A percentile compares a stretch with the other conserved stretches of the same genome.
Evolutionary conservation across 2,888 invertebrate species (phyloP).

Genomic region (Drosophila kuntzei): DNA sequence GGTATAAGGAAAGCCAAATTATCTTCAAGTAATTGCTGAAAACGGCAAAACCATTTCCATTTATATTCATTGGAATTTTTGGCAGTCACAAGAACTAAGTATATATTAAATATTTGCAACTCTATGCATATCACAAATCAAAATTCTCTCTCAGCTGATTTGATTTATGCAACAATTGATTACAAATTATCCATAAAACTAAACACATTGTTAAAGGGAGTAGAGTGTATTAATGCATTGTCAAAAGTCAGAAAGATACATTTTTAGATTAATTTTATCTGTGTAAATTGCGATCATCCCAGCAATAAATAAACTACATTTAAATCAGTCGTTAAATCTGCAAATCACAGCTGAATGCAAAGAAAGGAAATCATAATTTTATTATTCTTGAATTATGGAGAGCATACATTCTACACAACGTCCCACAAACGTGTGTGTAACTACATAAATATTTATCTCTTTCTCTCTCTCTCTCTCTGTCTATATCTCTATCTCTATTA

Average conservation of each 20-base stretch:
- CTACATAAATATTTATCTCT: not conserved
- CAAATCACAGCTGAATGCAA: not conserved
- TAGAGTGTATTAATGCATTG: not conserved
- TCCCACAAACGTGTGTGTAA: not conserved
- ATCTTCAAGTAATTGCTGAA: not conserved
- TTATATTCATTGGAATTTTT: not conserved
- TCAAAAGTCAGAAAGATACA: too few species aligned
- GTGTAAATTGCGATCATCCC: not conserved
- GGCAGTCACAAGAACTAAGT: too few species aligned
- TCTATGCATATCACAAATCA: not conserved
- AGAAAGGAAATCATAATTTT: not conserved
- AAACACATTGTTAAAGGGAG: too few species aligned
- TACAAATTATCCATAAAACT: too few species aligned
- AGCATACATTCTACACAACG: not conserved
- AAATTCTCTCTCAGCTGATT: not conserved
- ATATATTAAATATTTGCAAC: too few species aligned
- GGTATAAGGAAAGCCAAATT: not conserved
- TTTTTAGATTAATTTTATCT: not conserved
- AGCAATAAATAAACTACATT: not conserved
- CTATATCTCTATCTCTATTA: not conserved
- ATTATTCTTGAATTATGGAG: not conserved
- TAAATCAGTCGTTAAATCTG: not conserved
- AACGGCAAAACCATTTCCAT: not conserved
- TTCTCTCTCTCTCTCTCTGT: not conserved
- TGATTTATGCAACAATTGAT: too few species aligned